Base-by-base conservation (phyloP, 1,140 invertebrate genomes). In the Danaus plexippus region DNA sequence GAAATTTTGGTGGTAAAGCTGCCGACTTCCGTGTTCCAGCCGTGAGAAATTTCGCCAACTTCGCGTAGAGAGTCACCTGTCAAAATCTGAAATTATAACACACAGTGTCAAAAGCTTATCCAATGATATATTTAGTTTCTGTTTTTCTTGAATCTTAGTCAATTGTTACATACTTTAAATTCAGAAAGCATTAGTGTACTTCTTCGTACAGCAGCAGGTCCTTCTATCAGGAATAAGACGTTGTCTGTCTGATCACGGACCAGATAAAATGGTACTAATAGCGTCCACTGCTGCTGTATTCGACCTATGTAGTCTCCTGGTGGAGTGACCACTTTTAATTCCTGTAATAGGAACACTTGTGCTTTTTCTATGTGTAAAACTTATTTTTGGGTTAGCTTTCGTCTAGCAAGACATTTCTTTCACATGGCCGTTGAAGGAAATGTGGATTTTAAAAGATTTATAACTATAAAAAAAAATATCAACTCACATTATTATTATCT, bases 301-400 rank as follows among this genome's bases (percentile, higher is more conserved):
- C 83, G 75, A 0, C 90, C 90, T n/a, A 90, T 63, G 61, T 88
- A 87, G 63, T 90, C 88, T 5, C 89, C 89, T 4, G 87, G 87
- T 3, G 89, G 88, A 11, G 87, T 79, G 59, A 88, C 80, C 32
- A 91, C 87, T 72, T 88, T 87, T 80, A 91, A 83, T 57, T 88
- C 86, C 87, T 88, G 51, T 41, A 67, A 71, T 9, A 10, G 9
- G 41, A 43, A 50, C 9, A 46, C 13, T 15, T 45, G 4, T 44
- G 11, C 15, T 22, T 10, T 12, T 5, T 42, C n/a, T 49, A 6
- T n/a, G 9, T 52, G 13, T 44, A 1, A 43, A 4, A 32, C 5
- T 32, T 32, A 32, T 32, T 32, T 32, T 32, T n/a, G n/a, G 22
- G 7, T 4, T 32, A 32, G 5, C 5, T 32, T 32, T 32, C 4